Base-by-base conservation (phyloP, 2,113 vertebrate genomes). In the Antigone vipio region DNA sequence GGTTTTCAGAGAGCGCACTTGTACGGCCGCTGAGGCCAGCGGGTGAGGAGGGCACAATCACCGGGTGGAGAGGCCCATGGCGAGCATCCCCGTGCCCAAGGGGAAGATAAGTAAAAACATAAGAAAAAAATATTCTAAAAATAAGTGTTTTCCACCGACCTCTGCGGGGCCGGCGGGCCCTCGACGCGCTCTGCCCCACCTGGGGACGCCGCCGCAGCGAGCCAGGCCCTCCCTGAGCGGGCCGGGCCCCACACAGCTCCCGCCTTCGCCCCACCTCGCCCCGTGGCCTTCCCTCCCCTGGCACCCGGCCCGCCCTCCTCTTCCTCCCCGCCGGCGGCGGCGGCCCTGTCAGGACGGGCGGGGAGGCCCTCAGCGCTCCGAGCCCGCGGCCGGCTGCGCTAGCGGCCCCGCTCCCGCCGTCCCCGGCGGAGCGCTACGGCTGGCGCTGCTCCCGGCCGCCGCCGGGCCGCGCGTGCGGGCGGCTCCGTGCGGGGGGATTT, bases 401-500 rank as follows among this genome's bases (percentile, higher is more conserved):
- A 38, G 38, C 56, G 5, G 50, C 34, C 7, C 30, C 53, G 38
- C 72, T 45, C 71, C 56, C n/a, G 9, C 38, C 44, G 32, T 53
- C 50, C 19, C 27, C 29, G 21, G 49, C 49, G 49, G 49, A 50
- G 11, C 20, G 56, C 62, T 47, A 34, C 26, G 34, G 30, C 68
- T 42, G 58, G 47, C 38, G 23, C 68, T 4, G 50, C 55, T 59
- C 22, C 34, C 58, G 44, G 74, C 58, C 44, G 56, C 42, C 29
- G 56, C 30, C 12, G 64, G 63, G 77, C 74, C 75, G 86, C 49
- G 78, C 72, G 88, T 66, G 76, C 67, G 49, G 88, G 83, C 68
- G 82, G 75, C 86, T 84, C 85, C 53, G 91, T 75, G 97, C 87
- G 91, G 95, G 93, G 89, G 95, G 97, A 97, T 99, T 99, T 99